phyloP scores from a whole-genome alignment of 1,140 invertebrate species.

The Camponotus pennsylvanicus region DNA sequence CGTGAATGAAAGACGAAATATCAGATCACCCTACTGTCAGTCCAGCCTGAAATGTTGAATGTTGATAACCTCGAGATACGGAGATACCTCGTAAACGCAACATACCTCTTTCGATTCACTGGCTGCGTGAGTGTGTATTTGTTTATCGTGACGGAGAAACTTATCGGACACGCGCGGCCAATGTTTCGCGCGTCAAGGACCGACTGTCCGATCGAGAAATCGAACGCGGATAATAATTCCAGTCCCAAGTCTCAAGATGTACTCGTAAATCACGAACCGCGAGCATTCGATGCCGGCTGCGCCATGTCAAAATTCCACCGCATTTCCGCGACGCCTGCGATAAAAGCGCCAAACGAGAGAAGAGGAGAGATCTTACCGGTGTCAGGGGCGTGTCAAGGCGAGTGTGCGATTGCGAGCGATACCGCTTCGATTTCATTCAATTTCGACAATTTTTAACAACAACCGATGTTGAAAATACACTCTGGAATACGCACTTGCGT shows the following conservation, averaged over 20 bases:
- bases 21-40: slow-evolving; percentile 4
- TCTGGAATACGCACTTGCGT: not conserved
- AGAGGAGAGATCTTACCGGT: not conserved
- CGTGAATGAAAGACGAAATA: slow-evolving; percentile 42
- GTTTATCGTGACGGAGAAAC: slow-evolving; percentile 50
- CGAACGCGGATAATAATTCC: not conserved
- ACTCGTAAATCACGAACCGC: slow-evolving; percentile 23
- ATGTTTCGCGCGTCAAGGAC: not conserved
- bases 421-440: slow-evolving; percentile 43
- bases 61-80: slow-evolving; percentile 38
- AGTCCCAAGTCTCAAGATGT: too few species aligned
- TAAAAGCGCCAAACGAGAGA: slow-evolving; percentile 28
- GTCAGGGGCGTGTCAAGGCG: slow-evolving; percentile 51
- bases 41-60: slow-evolving; percentile 9
- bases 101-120: slow-evolving; percentile 42
- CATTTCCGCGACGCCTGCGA: slow-evolving; percentile 65
- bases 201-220: not conserved
- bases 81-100: slow-evolving; percentile 1
- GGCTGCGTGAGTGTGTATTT: slow-evolving; percentile 18
- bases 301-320: slow-evolving; percentile 55
- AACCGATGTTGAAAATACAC: not conserved
- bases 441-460: not conserved
- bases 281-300: slow-evolving; percentile 32
- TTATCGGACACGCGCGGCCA: not conserved
- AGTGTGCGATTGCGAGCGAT: not conserved